Conservation (phyloP, 2,797 vertebrate genomes). For the Nasua narica region DNA sequence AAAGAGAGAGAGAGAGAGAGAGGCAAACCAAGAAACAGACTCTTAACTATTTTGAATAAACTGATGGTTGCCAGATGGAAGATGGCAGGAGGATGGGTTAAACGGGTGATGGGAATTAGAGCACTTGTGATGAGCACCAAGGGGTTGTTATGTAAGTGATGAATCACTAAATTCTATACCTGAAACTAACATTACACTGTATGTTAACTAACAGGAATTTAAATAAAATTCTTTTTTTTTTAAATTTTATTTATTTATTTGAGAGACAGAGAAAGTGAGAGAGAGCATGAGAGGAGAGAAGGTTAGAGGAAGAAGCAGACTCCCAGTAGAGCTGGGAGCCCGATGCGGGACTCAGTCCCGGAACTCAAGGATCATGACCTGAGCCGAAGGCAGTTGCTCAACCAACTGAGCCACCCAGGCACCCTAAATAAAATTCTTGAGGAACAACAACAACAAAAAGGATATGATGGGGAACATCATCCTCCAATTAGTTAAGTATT, state of each 20-base stretch:
- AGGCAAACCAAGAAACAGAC: not conserved
- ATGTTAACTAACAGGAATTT: not conserved
- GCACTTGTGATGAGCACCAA: not conserved
- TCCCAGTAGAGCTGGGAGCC: too few relatives aligned
- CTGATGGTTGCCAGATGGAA: not conserved
- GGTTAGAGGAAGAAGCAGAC: too few relatives aligned
- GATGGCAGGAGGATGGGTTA: not conserved
- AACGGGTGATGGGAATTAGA: not conserved
- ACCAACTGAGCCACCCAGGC: too few relatives aligned
- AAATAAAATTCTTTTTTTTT: too few relatives aligned
- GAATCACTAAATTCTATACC: not conserved
- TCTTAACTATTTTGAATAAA: not conserved
- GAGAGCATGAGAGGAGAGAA: too few relatives aligned
- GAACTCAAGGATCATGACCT: too few relatives aligned
- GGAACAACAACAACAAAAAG: not conserved
- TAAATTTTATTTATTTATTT: too few relatives aligned
- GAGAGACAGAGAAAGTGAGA: too few relatives aligned
- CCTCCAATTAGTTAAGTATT: not conserved
- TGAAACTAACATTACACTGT: not conserved
- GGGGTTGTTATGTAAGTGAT: not conserved
- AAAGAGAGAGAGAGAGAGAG: not conserved
- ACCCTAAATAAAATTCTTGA: too few relatives aligned
- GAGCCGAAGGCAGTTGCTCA: too few relatives aligned
- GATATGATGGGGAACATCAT: not conserved
- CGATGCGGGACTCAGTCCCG: too few relatives aligned